Percentiles rank a stretch among this genome's conserved stretches.
These are phyloP conservation scores for Enoplosus armatus DNA, from an alignment of 2,797 vertebrate genomes.

Conservation along the genomic window DNA sequence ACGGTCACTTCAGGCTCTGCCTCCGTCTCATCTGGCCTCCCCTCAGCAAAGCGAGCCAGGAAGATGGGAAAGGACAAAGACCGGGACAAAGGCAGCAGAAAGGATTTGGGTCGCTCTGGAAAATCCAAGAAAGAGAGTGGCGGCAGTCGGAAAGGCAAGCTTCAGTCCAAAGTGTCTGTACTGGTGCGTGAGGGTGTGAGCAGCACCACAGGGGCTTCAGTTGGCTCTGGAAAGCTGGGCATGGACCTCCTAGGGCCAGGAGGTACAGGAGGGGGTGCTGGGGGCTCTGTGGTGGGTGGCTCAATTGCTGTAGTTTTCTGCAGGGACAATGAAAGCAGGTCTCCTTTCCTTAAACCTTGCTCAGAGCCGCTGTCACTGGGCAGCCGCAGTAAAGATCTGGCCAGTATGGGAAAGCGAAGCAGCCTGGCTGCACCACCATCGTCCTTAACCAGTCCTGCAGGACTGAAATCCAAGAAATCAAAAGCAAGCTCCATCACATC, in stretches of 20 bases:
- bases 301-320: conserved; percentile 95
- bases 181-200: conserved; percentile 93
- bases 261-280: conserved; percentile 67
- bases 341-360: conserved; percentile 92
- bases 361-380: conserved; percentile 82
- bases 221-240: conserved; percentile 81
- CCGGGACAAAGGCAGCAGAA: conserved; percentile 82
- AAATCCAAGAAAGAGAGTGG: conserved; percentile 84
- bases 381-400: conserved; percentile 78
- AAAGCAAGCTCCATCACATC: conserved; percentile 87
- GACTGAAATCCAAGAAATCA: conserved; percentile 81
- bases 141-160: conserved; percentile 87
- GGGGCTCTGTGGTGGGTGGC: conserved; percentile 86
- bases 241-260: conserved; percentile 82
- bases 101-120: conserved; percentile 74
- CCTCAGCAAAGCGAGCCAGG: conserved; percentile 71
- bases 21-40: conserved; percentile 65
- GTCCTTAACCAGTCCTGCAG: conserved; percentile 64
- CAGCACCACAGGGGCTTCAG: conserved; percentile 89
- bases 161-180: conserved; percentile 96
- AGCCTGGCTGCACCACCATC: conserved; percentile 68
- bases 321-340: conserved; percentile 93
- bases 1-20: conserved; percentile 64
- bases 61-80: conserved; percentile 84
- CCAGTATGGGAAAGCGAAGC: conserved; percentile 75